A percentile compares a stretch with the other conserved stretches of the same genome.
Evolutionary conservation across 2,888 invertebrate genomes (phyloP).

Genomic region (Hyposoter didymator): DNA sequence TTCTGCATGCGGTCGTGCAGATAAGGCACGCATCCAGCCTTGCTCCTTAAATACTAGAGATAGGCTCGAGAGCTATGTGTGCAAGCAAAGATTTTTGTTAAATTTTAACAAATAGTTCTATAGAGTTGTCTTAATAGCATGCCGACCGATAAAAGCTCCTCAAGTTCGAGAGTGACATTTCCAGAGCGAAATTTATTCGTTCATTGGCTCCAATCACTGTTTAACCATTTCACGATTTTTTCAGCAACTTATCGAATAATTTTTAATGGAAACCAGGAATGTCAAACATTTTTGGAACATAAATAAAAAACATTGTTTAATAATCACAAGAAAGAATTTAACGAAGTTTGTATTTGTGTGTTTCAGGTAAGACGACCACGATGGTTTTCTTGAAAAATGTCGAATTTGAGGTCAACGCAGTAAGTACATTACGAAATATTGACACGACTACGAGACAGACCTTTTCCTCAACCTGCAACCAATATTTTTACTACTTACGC

Average conservation of each 20-base stretch:
- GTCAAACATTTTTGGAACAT: not conserved
- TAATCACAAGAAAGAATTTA: not conserved
- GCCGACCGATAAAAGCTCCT: not conserved
- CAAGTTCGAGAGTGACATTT: not conserved
- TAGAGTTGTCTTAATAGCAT: not conserved
- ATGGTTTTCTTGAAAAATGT: not conserved
- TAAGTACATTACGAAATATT: constrained; percentile 41
- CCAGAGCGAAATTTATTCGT: not conserved
- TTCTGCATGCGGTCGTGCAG: constrained; percentile 49
- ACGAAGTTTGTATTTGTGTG: constrained; percentile 62
- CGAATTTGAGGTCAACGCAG: not conserved
- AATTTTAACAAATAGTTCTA: not conserved
- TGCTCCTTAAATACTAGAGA: constrained; percentile 55
- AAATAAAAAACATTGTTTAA: not conserved
- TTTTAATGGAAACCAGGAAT: not conserved
- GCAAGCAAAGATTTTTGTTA: not conserved
- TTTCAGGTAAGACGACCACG: constrained; percentile 73
- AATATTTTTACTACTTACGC: constrained; percentile 44
- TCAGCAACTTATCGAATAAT: not conserved
- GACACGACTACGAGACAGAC: not conserved
- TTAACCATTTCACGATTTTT: not conserved
- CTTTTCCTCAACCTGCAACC: not conserved
- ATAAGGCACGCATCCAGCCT: constrained; percentile 60
- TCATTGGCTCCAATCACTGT: not conserved
- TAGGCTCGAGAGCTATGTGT: constrained; percentile 11